Evolutionary conservation across 2,797 vertebrate genomes (phyloP).

Genomic region (Sebastes hubbsi): DNA sequence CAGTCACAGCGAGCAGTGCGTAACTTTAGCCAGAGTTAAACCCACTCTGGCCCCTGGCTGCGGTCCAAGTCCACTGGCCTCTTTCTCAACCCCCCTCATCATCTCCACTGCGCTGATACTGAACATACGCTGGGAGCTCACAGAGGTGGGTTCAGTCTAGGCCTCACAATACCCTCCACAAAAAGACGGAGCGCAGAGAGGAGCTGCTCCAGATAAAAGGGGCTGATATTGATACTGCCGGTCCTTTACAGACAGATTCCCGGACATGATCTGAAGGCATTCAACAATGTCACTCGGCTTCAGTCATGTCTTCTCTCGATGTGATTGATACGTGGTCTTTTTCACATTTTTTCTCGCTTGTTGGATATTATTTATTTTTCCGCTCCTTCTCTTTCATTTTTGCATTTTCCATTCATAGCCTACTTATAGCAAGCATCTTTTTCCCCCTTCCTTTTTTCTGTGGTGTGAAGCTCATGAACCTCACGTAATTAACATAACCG

Average conservation of each 20-base stretch:
- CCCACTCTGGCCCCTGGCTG: slow-evolving; percentile 48
- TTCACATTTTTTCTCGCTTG: background rate
- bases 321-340: background rate
- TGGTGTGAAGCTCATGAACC: background rate
- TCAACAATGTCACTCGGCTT: background rate
- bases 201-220: slow-evolving; percentile 48
- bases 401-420: slow-evolving; percentile 35
- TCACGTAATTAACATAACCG: slow-evolving; percentile 1
- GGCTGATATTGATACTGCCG: slow-evolving; percentile 43
- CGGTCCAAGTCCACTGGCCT: slow-evolving; percentile 53
- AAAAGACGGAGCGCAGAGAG: slow-evolving; percentile 30
- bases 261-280: slow-evolving; percentile 22
- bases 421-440: background rate
- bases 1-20: slow-evolving; percentile 21
- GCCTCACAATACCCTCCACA: slow-evolving; percentile 46
- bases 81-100: slow-evolving; percentile 36
- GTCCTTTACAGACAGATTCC: slow-evolving; percentile 33
- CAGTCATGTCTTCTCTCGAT: background rate
- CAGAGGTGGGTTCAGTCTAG: slow-evolving; percentile 43
- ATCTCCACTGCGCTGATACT: slow-evolving; percentile 6
- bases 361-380: background rate
- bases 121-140: slow-evolving; percentile 21
- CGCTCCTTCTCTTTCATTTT: background rate
- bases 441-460: slow-evolving; percentile 20
- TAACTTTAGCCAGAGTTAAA: slow-evolving; percentile 63